Percentiles rank a stretch among this genome's conserved stretches.
Conservation (phyloP, 2,797 vertebrate genomes). For the Dromococcyx pavoninus region DNA sequence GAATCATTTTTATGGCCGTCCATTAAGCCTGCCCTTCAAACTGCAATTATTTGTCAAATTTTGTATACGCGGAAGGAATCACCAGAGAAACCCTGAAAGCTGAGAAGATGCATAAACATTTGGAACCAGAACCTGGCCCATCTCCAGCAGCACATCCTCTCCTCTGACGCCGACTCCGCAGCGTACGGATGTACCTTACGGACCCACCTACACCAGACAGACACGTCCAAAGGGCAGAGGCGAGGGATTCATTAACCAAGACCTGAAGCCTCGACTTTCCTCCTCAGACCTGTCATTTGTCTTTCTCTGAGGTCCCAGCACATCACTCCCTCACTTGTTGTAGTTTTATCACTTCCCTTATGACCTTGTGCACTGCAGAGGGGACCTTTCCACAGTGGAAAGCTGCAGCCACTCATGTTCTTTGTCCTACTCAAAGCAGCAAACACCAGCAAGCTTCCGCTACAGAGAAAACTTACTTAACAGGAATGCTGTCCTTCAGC, state of each 20-base stretch:
- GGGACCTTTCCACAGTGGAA: not conserved
- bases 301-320: not conserved
- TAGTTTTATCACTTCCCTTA: not conserved
- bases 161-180: not conserved
- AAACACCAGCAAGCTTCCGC: not conserved
- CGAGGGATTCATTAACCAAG: not conserved
- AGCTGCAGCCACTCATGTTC: not conserved
- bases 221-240: not conserved
- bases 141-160: not conserved
- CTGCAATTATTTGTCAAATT: conserved; percentile 68
- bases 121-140: conserved; percentile 20
- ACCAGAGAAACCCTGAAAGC: conserved; percentile 40
- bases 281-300: not conserved
- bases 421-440: not conserved
- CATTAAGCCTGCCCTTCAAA: conserved; percentile 71
- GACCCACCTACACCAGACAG: not conserved
- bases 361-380: not conserved
- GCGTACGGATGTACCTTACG: not conserved
- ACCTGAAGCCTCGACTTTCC: not conserved
- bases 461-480: not conserved
- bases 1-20: conserved; percentile 71
- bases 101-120: conserved; percentile 40
- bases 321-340: not conserved
- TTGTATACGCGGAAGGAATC: conserved; percentile 53
- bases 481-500: not conserved